Percentiles rank a stretch among this genome's conserved stretches.
Evolutionary conservation across 92 coral and sea anemone species (phyloP).

Genomic region (Epizoanthus stellaris): DNA sequence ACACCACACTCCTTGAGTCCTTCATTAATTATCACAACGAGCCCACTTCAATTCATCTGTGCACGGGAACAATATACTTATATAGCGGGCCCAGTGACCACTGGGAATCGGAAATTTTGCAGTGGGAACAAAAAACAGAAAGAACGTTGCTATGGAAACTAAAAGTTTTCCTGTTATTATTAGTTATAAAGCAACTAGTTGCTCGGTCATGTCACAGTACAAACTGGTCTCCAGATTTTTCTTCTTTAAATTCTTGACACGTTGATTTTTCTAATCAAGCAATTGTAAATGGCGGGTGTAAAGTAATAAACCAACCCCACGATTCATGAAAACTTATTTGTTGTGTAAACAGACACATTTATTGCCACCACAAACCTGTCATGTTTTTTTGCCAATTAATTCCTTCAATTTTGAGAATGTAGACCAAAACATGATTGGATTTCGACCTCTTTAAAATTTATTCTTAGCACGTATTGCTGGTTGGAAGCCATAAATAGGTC

Average conservation of each 20-base stretch:
- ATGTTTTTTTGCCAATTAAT: background rate
- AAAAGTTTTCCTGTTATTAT: background rate
- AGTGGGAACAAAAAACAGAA: too few relatives aligned
- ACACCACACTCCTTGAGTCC: too few relatives aligned
- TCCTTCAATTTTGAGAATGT: background rate
- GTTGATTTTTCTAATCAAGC: conserved; percentile 16
- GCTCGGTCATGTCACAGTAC: background rate
- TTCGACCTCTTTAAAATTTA: background rate
- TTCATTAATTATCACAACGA: too few relatives aligned
- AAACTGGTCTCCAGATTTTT: background rate
- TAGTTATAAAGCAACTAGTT: conserved; percentile 11
- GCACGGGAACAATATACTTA: too few relatives aligned
- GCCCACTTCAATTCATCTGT: too few relatives aligned
- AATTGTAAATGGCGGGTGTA: conserved; percentile 5
- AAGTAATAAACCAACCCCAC: background rate
- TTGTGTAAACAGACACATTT: background rate
- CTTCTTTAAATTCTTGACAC: background rate
- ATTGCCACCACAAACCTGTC: background rate
- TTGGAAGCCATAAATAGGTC: conserved; percentile 26
- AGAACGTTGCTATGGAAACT: conserved; percentile 24
- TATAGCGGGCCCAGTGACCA: too few relatives aligned
- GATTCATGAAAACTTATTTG: background rate
- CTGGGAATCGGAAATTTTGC: too few relatives aligned
- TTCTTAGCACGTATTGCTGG: conserved; percentile 10
- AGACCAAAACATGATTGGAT: background rate